Evolutionary conservation across 2,888 invertebrate genomes (phyloP), one percentile per base, ranked within the genome.

Genomic region (Ypsolopha scabrella): DNA sequence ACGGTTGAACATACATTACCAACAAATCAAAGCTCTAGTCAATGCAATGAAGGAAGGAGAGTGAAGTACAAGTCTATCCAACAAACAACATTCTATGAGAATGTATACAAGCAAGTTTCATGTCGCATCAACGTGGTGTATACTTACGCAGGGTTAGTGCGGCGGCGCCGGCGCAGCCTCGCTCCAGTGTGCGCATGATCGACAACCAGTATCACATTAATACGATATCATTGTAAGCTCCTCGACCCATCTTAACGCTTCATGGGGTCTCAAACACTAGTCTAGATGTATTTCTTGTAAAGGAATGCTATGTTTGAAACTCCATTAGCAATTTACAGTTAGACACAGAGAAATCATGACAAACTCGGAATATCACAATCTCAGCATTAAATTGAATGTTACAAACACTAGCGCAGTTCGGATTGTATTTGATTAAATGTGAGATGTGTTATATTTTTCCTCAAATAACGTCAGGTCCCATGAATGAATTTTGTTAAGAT

Each of bases 181-280:
- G 70, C 82, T 80, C 83, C 83, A 68, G 71, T 73, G 59, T 64
- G 83, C 74, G 86, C 86, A 85, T 85, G 83, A 85, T 80, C 74
- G 83, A 85, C 82, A 86, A 86, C 82, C 83, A 85, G 83, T 75
- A 81, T 80, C 68, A 81, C 71, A 85, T 85, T 86, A 85, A 83
- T 85, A 81, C 33, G 39, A 39, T 24, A 48, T 8, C 7, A 45
- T 47, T 9, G n/a, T 35, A 80, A 80, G 78, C 81, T 72, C 62
- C 58, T 68, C 67, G 70, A 75, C 71, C 73, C 71, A 75, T 63
- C 65, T 68, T 62, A 66, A 58, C 24, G 24, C 44, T 24, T 10
- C 24, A 44, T 33, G 33, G 33, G 44, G 44, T 33, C 33, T 44
- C 33, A 10, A 44, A 44, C 44, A 38, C 13, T 41, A 45, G 43